A percentile compares a stretch with the other conserved stretches of the same genome.
phyloP scores from a whole-genome alignment of 53 echinoderm and acorn worm species.

The Patiria pectinifera region DNA sequence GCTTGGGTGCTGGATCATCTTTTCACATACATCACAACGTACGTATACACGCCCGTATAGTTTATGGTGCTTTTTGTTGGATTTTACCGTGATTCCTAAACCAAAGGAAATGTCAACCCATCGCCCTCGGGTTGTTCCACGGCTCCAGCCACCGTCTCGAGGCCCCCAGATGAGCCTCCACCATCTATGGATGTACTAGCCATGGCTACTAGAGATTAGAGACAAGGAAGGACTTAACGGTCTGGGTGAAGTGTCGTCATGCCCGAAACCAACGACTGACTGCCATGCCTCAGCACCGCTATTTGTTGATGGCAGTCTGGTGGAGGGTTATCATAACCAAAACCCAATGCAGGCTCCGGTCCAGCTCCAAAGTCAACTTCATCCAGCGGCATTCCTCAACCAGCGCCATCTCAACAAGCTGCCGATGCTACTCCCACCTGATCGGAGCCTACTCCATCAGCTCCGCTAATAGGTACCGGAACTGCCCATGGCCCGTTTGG shows the following conservation, averaged over 20 bases:
- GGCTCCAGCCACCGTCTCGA: neutral
- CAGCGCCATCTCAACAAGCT: neutral
- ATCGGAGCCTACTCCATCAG: neutral
- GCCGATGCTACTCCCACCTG: neutral
- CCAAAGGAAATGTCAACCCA: neutral
- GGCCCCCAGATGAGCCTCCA: neutral
- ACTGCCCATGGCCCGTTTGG: neutral
- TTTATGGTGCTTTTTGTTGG: neutral
- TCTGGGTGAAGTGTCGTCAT: neutral
- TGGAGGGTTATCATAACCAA: neutral
- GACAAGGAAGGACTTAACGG: neutral
- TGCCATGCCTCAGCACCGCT: constrained; percentile 6
- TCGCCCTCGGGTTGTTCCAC: neutral
- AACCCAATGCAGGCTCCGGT: neutral
- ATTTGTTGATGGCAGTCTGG: constrained; percentile 5
- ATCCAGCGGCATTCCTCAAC: neutral
- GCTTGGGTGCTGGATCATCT: neutral
- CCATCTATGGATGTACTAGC: constrained; percentile 12
- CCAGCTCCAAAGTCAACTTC: neutral
- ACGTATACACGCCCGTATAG: neutral
- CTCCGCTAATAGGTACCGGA: neutral
- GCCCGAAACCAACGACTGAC: neutral
- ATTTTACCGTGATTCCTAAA: neutral
- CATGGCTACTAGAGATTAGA: constrained; percentile 6
- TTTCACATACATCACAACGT: constrained; percentile 5